Conservation (phyloP, 2,113 vertebrate species). For the Ciconia maguari region DNA sequence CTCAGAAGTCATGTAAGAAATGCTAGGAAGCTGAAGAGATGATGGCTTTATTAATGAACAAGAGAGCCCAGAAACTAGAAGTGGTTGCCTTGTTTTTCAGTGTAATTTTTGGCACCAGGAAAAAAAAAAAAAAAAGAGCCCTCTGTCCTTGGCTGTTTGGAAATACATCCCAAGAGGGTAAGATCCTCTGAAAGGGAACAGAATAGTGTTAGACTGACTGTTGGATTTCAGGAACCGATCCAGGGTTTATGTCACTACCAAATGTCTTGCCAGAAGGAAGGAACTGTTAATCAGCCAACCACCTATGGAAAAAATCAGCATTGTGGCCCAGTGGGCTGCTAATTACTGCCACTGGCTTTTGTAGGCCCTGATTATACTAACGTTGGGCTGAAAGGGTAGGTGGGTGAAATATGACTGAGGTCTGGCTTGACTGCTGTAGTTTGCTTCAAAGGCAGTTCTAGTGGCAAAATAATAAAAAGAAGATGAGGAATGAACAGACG, state of each 20-base stretch:
- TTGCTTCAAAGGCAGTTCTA: not conserved
- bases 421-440: not conserved
- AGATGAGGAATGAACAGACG: not conserved
- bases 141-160: not conserved
- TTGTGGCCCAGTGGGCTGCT: not conserved
- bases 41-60: not conserved
- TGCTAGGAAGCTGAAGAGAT: not conserved
- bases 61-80: slow-evolving; percentile 8
- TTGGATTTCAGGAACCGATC: not conserved
- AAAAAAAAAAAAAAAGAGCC: not conserved
- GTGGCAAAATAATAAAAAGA: not conserved
- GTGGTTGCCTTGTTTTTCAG: not conserved
- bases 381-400: not conserved
- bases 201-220: not conserved
- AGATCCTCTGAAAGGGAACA: slow-evolving; percentile 22
- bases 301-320: not conserved
- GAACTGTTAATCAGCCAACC: not conserved
- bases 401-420: not conserved
- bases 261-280: slow-evolving; percentile 1
- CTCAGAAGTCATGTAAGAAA: not conserved
- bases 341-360: not conserved
- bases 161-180: not conserved
- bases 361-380: not conserved
- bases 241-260: slow-evolving; percentile 6
- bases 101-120: not conserved